A percentile compares a stretch with the other conserved stretches of the same genome.
Evolutionary conservation across 1,140 invertebrate species (phyloP).

Genomic region (Drosophila albomicans): DNA sequence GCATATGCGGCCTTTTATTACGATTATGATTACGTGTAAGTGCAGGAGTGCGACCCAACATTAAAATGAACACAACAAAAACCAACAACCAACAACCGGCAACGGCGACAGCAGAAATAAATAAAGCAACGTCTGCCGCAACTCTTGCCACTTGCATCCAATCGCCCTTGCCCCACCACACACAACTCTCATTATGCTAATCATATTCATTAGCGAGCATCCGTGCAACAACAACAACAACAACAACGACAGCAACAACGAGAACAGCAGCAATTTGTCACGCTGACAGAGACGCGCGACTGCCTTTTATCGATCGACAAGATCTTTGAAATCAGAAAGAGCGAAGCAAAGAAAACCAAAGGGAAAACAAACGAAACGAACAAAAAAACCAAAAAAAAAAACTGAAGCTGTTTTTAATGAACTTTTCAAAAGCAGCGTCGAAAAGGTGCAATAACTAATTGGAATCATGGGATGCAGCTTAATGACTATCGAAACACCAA

Average conservation of each 20-base stretch:
- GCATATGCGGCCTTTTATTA: constrained; percentile 79
- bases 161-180: constrained; percentile 14
- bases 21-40: constrained; percentile 80
- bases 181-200: constrained; percentile 77
- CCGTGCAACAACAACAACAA: background rate
- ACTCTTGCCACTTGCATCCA: constrained; percentile 15
- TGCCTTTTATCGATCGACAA: constrained; percentile 54
- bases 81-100: background rate
- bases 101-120: background rate
- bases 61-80: constrained; percentile 41
- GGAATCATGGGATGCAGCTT: constrained; percentile 7
- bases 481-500: background rate
- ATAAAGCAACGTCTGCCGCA: constrained; percentile 6
- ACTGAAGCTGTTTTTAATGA: constrained; percentile 42
- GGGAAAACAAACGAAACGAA: constrained; percentile 21
- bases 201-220: constrained; percentile 72
- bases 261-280: constrained; percentile 68
- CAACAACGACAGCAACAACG: background rate
- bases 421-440: constrained; percentile 2
- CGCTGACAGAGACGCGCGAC: constrained; percentile 42
- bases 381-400: background rate
- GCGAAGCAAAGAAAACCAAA: constrained; percentile 14
- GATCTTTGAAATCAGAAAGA: constrained; percentile 52
- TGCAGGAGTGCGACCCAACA: constrained; percentile 43
- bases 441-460: constrained; percentile 29